A percentile compares a stretch with the other conserved stretches of the same genome.
Conservation (phyloP, 2,888 invertebrate genomes). For the Megamerina dolium region DNA sequence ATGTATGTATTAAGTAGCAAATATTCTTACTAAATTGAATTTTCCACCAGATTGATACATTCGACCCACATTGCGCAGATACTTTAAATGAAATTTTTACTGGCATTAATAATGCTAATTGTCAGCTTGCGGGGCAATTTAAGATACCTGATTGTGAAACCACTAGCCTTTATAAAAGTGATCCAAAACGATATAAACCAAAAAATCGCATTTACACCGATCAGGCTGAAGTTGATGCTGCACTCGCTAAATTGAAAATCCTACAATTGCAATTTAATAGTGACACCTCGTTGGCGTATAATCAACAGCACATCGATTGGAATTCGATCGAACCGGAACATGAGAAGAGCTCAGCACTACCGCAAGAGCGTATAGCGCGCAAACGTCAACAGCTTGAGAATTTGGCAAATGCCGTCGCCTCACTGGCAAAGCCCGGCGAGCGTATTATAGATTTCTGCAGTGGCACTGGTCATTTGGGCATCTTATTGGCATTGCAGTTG, state of each 20-base stretch:
- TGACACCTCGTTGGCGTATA: conserved; percentile 28
- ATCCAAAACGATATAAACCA: conserved; percentile 70
- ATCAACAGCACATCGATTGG: conserved; percentile 58
- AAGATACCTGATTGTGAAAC: conserved; percentile 38
- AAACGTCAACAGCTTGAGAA: conserved; percentile 87
- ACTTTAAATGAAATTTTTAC: conserved; percentile 28
- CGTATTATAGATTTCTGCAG: conserved; percentile 90
- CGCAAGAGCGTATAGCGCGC: conserved; percentile 62
- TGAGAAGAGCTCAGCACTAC: conserved; percentile 74
- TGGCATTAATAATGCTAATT: background rate
- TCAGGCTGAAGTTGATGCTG: conserved; percentile 67
- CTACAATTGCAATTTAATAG: conserved; percentile 34
- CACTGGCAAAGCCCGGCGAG: conserved; percentile 61
- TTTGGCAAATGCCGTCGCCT: conserved; percentile 68
- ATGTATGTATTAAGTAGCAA: background rate
- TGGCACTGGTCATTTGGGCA: conserved; percentile 89
- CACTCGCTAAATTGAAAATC: conserved; percentile 36
- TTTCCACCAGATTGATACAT: conserved; percentile 33
- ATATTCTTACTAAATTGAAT: background rate
- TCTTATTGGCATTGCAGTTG: conserved; percentile 71
- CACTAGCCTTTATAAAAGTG: conserved; percentile 55
- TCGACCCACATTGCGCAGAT: conserved; percentile 31
- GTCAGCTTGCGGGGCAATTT: conserved; percentile 18
- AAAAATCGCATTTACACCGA: conserved; percentile 68
- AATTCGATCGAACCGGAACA: conserved; percentile 59